Base-by-base conservation (phyloP, 2,113 vertebrate species). In the Eubucco bourcierii region DNA sequence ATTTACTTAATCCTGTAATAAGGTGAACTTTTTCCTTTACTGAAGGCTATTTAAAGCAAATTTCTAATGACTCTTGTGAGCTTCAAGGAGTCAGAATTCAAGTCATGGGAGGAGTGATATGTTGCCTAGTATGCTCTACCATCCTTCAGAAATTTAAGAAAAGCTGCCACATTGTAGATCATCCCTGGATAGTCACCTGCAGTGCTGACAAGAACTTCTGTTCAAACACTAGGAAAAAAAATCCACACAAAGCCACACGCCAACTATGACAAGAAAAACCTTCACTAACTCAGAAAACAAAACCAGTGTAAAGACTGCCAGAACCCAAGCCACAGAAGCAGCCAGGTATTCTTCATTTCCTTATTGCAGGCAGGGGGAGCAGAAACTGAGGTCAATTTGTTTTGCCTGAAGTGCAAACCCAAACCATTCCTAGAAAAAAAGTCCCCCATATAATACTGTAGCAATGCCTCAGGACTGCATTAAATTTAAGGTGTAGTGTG, bases 1-100 rank as follows among this genome's bases (percentile, higher is more conserved):
- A 86, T 75, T 80, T 88, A 83, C 63, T 88, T 95, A 90, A 95
- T 93, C 80, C 68, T 83, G 81, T 91, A 95, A 94, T 88, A 90
- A 78, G 10, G 71, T 74, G 56, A 86, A 95, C 82, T 77, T 89
- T 65, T 93, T 70, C 74, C 46, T 80, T 88, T 84, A 84, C 58
- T 75, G n/a, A 87, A 72, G 80, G 66, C 66, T 86, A 95, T 68
- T 87, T 63, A 86, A 90, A 93, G 19, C 5, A 65, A 72, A 81
- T 72, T 88, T 94, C n/a, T 84, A 91, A 88, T 65, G 83, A 63
- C 31, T 88, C 10, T 68, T 88, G 70, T n/a, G 76, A 89, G 91
- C 84, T 88, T 44, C 77, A 72, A 58, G 75, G 67, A 94, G 59
- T 52, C 44, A 84, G 61, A 94, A 95, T 74, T 90, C 46, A 88